These are phyloP conservation scores for Zoanthus gigantus DNA, from an alignment of 92 coral and sea anemone species.

Conservation along the genomic window DNA sequence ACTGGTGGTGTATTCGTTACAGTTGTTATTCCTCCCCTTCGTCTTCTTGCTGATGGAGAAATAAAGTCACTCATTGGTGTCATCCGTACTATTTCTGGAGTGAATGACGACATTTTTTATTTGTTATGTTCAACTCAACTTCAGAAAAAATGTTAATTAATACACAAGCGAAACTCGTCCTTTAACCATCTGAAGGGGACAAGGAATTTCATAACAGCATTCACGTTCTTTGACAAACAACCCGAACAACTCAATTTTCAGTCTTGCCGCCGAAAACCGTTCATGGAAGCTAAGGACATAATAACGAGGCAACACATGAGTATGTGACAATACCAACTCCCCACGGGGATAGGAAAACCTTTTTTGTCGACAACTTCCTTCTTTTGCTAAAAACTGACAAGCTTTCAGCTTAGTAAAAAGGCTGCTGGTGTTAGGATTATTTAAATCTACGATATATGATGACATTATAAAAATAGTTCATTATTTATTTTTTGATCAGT, in stretches of 20 bases:
- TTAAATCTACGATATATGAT: no score
- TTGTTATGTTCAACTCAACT: neutral
- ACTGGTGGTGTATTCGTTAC: slow-evolving; percentile 73
- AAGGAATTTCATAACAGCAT: neutral
- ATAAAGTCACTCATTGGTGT: slow-evolving; percentile 67
- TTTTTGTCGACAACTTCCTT: no score
- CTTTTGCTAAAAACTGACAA: no score
- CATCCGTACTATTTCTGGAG: slow-evolving; percentile 63
- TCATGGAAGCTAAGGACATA: neutral
- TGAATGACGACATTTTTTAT: slow-evolving; percentile 67
- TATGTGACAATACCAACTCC: no score
- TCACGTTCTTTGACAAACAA: neutral
- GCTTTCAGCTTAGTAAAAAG: no score
- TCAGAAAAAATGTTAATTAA: neutral
- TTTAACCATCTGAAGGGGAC: neutral
- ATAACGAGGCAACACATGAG: slow-evolving; percentile 24
- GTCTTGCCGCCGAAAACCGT: slow-evolving; percentile 52
- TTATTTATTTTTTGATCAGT: no score
- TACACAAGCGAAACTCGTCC: neutral
- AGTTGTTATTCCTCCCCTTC: slow-evolving; percentile 68
- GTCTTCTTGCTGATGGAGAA: slow-evolving; percentile 83
- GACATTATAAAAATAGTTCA: no score
- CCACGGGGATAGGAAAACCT: no score
- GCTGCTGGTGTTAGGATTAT: no score
- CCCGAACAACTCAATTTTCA: neutral